phyloP scores from a whole-genome alignment of 2,888 invertebrate species.

The Folsomia candida region DNA sequence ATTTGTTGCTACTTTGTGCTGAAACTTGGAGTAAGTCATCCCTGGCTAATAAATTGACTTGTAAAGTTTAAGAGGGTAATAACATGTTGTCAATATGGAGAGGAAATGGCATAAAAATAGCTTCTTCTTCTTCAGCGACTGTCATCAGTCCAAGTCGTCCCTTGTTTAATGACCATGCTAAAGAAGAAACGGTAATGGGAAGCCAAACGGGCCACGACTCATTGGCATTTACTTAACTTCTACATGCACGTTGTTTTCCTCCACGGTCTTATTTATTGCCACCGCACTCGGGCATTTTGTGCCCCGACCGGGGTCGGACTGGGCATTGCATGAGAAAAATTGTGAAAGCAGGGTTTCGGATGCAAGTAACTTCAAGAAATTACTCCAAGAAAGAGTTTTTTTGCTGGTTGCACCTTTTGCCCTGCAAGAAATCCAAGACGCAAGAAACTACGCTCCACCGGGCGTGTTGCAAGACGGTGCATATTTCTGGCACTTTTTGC shows the following conservation, averaged over 20 bases:
- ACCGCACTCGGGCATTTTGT: neutral
- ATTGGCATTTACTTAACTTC: constrained; percentile 23
- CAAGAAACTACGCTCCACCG: no score
- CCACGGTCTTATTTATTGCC: no score
- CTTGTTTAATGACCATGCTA: neutral
- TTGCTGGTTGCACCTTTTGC: no score
- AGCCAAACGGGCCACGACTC: constrained; percentile 39
- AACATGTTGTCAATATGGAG: neutral
- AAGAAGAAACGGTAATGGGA: neutral
- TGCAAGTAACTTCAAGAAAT: no score
- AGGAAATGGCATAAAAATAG: neutral
- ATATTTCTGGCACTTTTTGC: no score
- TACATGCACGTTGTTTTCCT: no score
- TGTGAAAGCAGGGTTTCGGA: neutral
- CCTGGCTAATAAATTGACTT: neutral
- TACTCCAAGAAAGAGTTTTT: neutral
- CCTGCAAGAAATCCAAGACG: no score
- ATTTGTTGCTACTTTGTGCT: neutral
- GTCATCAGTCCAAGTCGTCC: neutral
- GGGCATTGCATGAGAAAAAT: neutral
- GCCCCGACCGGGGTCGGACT: neutral
- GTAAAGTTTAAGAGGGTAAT: neutral
- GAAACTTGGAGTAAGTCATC: neutral
- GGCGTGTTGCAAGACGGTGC: no score
- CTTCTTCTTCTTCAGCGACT: neutral